Percentiles rank a stretch among this genome's conserved stretches.
These are phyloP conservation scores for Anser brachyrhynchus DNA, from an alignment of 2,113 vertebrate genomes.

Conservation along the genomic window DNA sequence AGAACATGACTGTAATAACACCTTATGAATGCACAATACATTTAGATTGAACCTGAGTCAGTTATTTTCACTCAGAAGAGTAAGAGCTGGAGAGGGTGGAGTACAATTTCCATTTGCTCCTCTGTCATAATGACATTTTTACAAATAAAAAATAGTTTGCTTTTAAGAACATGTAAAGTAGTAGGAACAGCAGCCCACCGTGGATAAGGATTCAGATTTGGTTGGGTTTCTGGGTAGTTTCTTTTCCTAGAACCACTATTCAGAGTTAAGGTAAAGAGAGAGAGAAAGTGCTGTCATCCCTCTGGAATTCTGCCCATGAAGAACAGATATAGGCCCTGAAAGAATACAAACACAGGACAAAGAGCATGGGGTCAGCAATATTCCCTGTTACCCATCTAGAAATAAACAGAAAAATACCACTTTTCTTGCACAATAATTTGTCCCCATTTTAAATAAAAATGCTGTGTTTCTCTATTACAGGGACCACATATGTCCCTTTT, in stretches of 20 bases:
- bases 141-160: background rate
- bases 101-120: background rate
- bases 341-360: background rate
- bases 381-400: background rate
- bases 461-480: background rate
- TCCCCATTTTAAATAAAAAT: background rate
- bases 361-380: background rate
- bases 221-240: background rate
- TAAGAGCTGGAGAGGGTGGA: background rate
- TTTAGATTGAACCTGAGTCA: background rate
- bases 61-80: background rate
- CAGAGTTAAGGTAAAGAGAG: background rate
- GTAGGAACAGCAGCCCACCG: background rate
- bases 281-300: background rate
- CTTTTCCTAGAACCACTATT: background rate
- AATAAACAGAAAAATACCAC: background rate
- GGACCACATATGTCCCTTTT: background rate
- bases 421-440: background rate
- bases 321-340: background rate
- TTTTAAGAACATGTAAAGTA: background rate
- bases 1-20: background rate
- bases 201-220: background rate
- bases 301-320: background rate
- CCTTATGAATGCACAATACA: background rate
- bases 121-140: background rate